phyloP scores from a whole-genome alignment of 30 jellyfish, hydroid and myxozoan genomes.

The Euphysa ruthae region DNA sequence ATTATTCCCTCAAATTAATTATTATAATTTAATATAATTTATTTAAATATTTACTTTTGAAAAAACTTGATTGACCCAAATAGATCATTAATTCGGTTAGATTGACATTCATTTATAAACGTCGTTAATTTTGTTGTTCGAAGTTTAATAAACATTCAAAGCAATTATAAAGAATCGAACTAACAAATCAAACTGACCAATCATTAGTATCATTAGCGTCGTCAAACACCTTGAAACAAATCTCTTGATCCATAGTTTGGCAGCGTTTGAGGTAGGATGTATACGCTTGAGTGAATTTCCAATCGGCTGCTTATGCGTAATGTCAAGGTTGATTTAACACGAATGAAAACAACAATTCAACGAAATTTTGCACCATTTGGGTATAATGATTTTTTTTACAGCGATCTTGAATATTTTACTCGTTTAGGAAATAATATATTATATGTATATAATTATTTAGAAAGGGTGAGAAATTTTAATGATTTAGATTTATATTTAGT shows the following conservation, averaged over 20 bases:
- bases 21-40: no score
- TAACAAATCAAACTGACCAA: not conserved
- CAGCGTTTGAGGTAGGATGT: not conserved
- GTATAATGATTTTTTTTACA: conserved; percentile 10
- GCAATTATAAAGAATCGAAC: not conserved
- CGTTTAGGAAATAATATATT: not conserved
- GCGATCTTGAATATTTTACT: no score
- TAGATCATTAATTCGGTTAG: no score
- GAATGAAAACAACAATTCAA: conserved; percentile 15
- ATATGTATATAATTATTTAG: not conserved
- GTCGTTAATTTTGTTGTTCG: no score
- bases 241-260: not conserved
- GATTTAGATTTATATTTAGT: not conserved
- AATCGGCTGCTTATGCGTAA: conserved; percentile 18
- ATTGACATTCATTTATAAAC: no score
- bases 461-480: conserved; percentile 24
- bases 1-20: no score
- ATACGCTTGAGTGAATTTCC: conserved; percentile 31
- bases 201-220: not conserved
- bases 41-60: no score
- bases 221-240: not conserved
- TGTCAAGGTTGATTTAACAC: conserved; percentile 31
- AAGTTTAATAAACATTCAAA: no score
- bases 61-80: no score
- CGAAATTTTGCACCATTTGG: conserved; percentile 12